Base-by-base conservation (phyloP, 1,140 invertebrate genomes). In the Cylas formicarius region DNA sequence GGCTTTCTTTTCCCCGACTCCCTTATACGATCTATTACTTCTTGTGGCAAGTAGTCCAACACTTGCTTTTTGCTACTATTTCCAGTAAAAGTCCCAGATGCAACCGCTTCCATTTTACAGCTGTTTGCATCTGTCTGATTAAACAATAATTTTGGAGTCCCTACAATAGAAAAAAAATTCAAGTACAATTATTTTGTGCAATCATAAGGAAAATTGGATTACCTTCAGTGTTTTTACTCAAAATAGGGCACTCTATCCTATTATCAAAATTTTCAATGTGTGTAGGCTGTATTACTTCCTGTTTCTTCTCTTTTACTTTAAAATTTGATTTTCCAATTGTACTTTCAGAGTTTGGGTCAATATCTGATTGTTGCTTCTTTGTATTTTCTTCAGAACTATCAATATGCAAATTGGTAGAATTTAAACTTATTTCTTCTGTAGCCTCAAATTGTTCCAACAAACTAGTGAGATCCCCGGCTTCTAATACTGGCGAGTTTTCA, bases 371-470 rank as follows among this genome's bases (percentile, higher is more conserved):
- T 21, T 29, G 20, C 5, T 20, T n/a, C 10, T 31, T n/a, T n/a
- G 3, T 39, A 19, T 36, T 28, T 17, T 27, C 11, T 28, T 14
- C 16, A 19, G 18, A 6, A 14, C 19, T 19, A 18, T 38, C 17
- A 38, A 16, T 22, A 31, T 23, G 21, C 35, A 21, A 27, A 6
- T 23, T 23, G 18, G 26, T 0, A 28, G 26, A 13, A 28, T 26
- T 26, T 26, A 9, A 26, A 9, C 22, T 42, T 9, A 24, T 33
- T 11, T 31, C 55, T 52, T 69, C 65, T 21, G 60, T 61, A 24
- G 68, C 68, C 58, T 76, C 73, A 63, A 75, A 75, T 58, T 75
- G 71, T 42, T 72, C 70, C 16, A 74, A 54, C 11, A 75, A 58
- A 55, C 69, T 71, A 16, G 57, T 57, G 3, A 72, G 35, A 61